phyloP scores from a whole-genome alignment of 2,888 invertebrate genomes.

The Protodeltote pygarga region DNA sequence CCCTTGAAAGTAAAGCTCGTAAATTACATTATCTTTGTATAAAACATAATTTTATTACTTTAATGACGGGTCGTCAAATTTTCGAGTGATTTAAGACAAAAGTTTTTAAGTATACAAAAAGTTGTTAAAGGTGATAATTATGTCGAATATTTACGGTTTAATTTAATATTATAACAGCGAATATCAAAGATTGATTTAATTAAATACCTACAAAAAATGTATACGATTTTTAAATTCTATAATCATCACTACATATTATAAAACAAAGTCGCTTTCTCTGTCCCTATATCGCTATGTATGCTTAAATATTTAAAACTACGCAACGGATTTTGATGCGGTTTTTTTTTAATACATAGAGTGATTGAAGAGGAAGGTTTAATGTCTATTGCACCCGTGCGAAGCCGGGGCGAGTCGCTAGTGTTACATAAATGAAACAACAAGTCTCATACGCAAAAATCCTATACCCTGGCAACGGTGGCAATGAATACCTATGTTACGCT shows the following conservation, averaged over 20 bases:
- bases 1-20: slow-evolving; percentile 14
- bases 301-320: too few relatives aligned
- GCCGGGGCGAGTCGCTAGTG: too few relatives aligned
- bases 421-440: too few relatives aligned
- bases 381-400: too few relatives aligned
- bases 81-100: slow-evolving; percentile 48
- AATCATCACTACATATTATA: not conserved
- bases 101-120: slow-evolving; percentile 41
- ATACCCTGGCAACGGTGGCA: too few relatives aligned
- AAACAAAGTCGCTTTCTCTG: not conserved
- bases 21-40: slow-evolving; percentile 44
- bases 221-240: not conserved
- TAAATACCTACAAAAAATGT: not conserved
- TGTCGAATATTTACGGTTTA: slow-evolving; percentile 40
- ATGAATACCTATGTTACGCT: too few relatives aligned
- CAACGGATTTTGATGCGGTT: too few relatives aligned
- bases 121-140: slow-evolving; percentile 41
- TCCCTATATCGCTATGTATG: too few relatives aligned
- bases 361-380: too few relatives aligned
- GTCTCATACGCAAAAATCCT: too few relatives aligned
- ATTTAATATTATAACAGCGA: slow-evolving; percentile 31
- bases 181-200: slow-evolving; percentile 31
- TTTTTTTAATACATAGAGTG: too few relatives aligned
- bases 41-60: slow-evolving; percentile 50
- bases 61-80: slow-evolving; percentile 52